Evolutionary conservation across 2,888 invertebrate species (phyloP).

Genomic region (Petrolisthes manimaculis): DNA sequence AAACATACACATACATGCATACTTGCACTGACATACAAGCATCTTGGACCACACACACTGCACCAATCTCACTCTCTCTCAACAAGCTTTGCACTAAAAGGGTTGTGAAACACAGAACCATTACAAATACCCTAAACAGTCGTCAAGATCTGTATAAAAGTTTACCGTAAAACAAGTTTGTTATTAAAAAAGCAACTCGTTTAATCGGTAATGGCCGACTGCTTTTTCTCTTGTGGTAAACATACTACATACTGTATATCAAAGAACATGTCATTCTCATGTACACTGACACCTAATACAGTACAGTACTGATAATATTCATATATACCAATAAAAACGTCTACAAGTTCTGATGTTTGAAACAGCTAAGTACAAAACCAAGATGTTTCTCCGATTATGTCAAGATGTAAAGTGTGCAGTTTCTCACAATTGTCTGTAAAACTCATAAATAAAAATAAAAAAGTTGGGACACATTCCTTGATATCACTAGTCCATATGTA

Average conservation of each 20-base stretch:
- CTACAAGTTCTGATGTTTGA: constrained; percentile 33
- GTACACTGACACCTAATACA: constrained; percentile 35
- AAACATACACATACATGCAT: not conserved
- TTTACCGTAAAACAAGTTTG: constrained; percentile 24
- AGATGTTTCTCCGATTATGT: not conserved
- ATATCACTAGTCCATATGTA: not conserved
- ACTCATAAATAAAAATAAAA: not conserved
- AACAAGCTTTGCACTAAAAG: constrained; percentile 43
- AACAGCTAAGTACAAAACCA: constrained; percentile 29
- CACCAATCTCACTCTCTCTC: constrained; percentile 11
- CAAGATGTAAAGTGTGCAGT: not conserved
- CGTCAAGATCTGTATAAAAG: constrained; percentile 49
- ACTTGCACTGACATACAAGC: not conserved
- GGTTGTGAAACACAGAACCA: constrained; percentile 29
- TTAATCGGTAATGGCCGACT: constrained; percentile 29
- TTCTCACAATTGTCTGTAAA: not conserved
- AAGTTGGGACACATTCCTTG: constrained; percentile 30
- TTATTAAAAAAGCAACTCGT: constrained; percentile 52
- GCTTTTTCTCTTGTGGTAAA: constrained; percentile 22
- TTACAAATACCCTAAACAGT: constrained; percentile 48
- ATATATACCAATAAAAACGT: constrained; percentile 52
- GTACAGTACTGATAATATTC: constrained; percentile 30
- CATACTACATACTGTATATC: constrained; percentile 34
- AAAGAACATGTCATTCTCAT: constrained; percentile 41
- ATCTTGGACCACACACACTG: not conserved